Conservation (phyloP, 2,797 vertebrate genomes). For the Pristis pectinata region DNA sequence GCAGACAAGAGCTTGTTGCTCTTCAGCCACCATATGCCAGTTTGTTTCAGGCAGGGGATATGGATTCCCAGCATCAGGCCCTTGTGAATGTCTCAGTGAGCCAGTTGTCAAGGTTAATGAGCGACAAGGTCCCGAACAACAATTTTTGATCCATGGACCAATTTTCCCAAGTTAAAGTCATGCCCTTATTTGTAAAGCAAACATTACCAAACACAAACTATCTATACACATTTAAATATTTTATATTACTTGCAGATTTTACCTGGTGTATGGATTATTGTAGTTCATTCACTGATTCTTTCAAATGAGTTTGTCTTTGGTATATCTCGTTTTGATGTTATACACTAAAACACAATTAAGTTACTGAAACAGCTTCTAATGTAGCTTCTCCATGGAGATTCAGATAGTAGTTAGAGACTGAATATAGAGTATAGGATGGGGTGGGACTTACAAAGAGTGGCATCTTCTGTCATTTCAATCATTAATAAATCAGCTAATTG, state of each 20-base stretch:
- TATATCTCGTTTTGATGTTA: not conserved
- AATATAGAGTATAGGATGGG: not conserved
- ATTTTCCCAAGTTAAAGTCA: not conserved
- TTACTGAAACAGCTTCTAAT: not conserved
- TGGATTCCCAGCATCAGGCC: not conserved
- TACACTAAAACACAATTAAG: not conserved
- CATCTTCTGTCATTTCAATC: not conserved
- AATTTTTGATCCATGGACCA: not conserved
- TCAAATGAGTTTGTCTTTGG: not conserved
- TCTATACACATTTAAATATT: not conserved
- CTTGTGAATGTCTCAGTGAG: not conserved
- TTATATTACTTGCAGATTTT: not conserved
- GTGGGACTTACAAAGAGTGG: not conserved
- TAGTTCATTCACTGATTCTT: not conserved
- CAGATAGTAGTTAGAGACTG: not conserved
- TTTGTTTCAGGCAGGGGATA: not conserved
- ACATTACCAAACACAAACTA: not conserved
- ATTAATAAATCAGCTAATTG: not conserved
- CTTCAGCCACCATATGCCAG: not conserved
- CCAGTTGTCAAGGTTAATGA: not conserved
- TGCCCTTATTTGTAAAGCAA: not conserved
- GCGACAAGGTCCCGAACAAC: not conserved
- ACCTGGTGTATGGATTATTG: not conserved
- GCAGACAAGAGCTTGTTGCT: not conserved
- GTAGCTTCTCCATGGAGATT: not conserved